phyloP scores from a whole-genome alignment of 2,888 invertebrate species.

The Polydrusus cervinus region DNA sequence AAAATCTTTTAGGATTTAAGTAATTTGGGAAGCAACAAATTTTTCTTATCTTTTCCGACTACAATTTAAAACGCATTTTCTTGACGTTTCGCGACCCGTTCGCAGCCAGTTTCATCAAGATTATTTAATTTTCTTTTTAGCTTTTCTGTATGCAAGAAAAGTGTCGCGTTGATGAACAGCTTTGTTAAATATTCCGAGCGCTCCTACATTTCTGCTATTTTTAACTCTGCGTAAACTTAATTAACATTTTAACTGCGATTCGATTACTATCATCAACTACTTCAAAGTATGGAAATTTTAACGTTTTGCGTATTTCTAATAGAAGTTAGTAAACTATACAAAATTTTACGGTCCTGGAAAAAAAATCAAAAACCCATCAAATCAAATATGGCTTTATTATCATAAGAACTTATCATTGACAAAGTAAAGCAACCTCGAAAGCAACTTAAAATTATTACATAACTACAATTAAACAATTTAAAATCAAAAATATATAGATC shows the following conservation, averaged over 20 bases:
- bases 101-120: slow-evolving; percentile 30
- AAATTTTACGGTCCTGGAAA: too few species aligned
- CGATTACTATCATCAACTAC: slow-evolving; percentile 2
- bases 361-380: too few species aligned
- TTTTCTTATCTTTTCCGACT: not conserved
- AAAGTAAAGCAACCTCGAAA: too few species aligned
- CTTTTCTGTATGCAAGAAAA: slow-evolving; percentile 36
- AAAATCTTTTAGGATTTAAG: not conserved
- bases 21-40: not conserved
- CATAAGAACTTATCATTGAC: too few species aligned
- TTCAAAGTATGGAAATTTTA: not conserved
- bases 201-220: slow-evolving; percentile 19
- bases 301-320: not conserved
- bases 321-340: too few species aligned
- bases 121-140: slow-evolving; percentile 43
- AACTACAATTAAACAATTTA: too few species aligned
- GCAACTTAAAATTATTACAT: too few species aligned
- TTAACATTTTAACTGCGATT: slow-evolving; percentile 18
- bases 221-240: slow-evolving; percentile 11
- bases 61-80: slow-evolving; percentile 24
- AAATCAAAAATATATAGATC: too few species aligned
- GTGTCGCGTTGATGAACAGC: slow-evolving; percentile 30
- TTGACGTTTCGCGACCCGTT: slow-evolving; percentile 5
- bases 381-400: too few species aligned
- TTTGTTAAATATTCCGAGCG: slow-evolving; percentile 27